A percentile compares a stretch with the other conserved stretches of the same genome.
Evolutionary conservation across 2,888 invertebrate genomes (phyloP).

Genomic region (Leptogaster cylindrica): DNA sequence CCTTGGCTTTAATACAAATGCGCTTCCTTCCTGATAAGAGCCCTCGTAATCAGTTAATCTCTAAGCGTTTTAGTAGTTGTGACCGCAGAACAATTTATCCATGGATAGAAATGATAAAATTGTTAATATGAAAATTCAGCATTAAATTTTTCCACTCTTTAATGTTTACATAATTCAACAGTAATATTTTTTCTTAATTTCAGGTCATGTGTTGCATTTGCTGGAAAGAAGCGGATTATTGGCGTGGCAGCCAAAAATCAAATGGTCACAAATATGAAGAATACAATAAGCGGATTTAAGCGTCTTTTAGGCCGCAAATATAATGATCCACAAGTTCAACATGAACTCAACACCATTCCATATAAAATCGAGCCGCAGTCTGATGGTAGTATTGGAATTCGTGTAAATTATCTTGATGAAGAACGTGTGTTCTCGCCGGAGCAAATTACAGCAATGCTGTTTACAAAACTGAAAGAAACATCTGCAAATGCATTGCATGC

Average conservation of each 20-base stretch:
- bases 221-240: constrained; percentile 87
- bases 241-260: constrained; percentile 98
- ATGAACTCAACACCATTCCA: constrained; percentile 80
- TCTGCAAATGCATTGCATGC: constrained; percentile 86
- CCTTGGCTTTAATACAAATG: too few relatives aligned
- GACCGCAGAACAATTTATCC: too few relatives aligned
- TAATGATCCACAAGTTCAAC: constrained; percentile 85
- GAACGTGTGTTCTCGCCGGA: constrained; percentile 86
- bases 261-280: constrained; percentile 95
- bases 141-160: too few relatives aligned
- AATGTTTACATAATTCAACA: too few relatives aligned
- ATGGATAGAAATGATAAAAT: too few relatives aligned
- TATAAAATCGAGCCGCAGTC: constrained; percentile 77
- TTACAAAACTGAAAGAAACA: constrained; percentile 94
- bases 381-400: constrained; percentile 84
- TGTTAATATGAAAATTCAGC: too few relatives aligned
- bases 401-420: constrained; percentile 87
- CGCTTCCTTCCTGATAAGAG: too few relatives aligned
- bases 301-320: constrained; percentile 89
- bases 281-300: constrained; percentile 94
- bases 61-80: too few relatives aligned
- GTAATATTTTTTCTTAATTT: constrained; percentile 49
- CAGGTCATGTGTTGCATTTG: constrained; percentile 96
- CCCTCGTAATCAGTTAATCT: too few relatives aligned
- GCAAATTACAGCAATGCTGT: constrained; percentile 95